These are phyloP conservation scores for Diabrotica balteata DNA, from an alignment of 2,888 invertebrate species.

Conservation along the genomic window DNA sequence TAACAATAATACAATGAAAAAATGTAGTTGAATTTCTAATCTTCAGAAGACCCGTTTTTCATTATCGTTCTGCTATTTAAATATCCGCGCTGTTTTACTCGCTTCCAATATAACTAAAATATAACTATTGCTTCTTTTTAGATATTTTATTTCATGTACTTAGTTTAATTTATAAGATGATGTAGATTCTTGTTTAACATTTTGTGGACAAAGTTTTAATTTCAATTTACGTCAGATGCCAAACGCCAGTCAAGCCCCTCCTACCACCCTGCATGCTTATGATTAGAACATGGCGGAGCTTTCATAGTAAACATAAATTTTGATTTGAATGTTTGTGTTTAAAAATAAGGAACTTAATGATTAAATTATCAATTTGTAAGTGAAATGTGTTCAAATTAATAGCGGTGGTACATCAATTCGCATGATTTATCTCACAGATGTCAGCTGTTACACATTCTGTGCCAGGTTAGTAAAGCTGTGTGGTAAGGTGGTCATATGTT, in stretches of 20 bases:
- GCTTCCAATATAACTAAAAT: too few relatives aligned
- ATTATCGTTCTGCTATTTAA: too few relatives aligned
- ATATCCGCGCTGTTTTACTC: too few relatives aligned
- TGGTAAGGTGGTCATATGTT: constrained; percentile 3
- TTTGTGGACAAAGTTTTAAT: constrained; percentile 34
- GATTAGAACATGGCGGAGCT: constrained; percentile 61
- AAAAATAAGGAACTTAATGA: constrained; percentile 33
- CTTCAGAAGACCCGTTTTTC: too few relatives aligned
- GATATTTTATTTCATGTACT: too few relatives aligned
- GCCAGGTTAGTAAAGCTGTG: constrained; percentile 58
- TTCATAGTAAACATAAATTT: constrained; percentile 60
- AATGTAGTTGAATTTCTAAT: too few relatives aligned
- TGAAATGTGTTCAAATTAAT: constrained; percentile 42
- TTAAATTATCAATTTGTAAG: constrained; percentile 39
- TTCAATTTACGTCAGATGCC: constrained; percentile 16
- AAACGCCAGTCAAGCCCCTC: constrained; percentile 42
- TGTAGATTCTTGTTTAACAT: neutral
- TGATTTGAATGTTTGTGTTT: constrained; percentile 39
- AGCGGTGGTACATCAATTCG: constrained; percentile 51
- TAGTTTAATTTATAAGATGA: too few relatives aligned
- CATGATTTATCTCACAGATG: constrained; percentile 62
- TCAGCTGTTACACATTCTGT: constrained; percentile 65
- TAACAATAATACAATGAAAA: too few relatives aligned
- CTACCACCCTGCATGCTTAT: constrained; percentile 49
- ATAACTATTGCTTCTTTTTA: too few relatives aligned